Evolutionary conservation across 2,888 invertebrate genomes (phyloP).

Genomic region (Dione vanillae): DNA sequence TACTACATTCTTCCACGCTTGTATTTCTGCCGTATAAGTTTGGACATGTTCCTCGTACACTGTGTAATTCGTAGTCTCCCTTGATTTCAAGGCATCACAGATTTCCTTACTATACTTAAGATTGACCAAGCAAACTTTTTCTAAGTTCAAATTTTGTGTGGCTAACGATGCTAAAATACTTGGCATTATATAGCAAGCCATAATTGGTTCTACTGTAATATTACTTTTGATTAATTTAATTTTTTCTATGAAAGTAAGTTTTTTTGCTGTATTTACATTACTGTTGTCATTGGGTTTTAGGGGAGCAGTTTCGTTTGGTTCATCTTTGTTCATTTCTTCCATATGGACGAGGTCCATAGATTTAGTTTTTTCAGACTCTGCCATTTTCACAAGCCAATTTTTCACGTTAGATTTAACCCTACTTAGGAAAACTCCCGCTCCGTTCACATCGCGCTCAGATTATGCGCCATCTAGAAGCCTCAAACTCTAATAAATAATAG

Average conservation of each 20-base stretch:
- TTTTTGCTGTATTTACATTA: constrained; percentile 49
- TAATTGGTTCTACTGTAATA: constrained; percentile 87
- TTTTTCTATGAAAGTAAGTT: constrained; percentile 61
- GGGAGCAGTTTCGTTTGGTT: constrained; percentile 58
- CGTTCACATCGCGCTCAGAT: constrained; percentile 42
- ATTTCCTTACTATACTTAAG: constrained; percentile 87
- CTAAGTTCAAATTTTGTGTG: constrained; percentile 91
- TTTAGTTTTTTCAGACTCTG: constrained; percentile 41
- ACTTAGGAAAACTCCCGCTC: constrained; percentile 5
- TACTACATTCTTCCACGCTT: constrained; percentile 92
- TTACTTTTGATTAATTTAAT: constrained; percentile 75
- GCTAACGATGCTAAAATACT: constrained; percentile 88
- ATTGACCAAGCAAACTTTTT: constrained; percentile 94
- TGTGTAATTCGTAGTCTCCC: constrained; percentile 86
- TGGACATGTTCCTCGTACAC: constrained; percentile 86
- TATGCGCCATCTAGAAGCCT: constrained; percentile 31
- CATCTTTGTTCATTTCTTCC: constrained; percentile 54
- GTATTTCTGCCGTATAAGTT: constrained; percentile 89
- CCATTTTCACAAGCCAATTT: constrained; percentile 32
- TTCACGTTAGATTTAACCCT: neutral
- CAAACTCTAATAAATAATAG: constrained; percentile 51
- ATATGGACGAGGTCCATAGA: constrained; percentile 42
- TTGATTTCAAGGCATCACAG: constrained; percentile 89
- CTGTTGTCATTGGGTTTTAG: constrained; percentile 56
- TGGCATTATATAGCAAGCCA: constrained; percentile 85